Conservation (phyloP, 1,140 invertebrate genomes). For the Maconellicoccus hirsutus region DNA sequence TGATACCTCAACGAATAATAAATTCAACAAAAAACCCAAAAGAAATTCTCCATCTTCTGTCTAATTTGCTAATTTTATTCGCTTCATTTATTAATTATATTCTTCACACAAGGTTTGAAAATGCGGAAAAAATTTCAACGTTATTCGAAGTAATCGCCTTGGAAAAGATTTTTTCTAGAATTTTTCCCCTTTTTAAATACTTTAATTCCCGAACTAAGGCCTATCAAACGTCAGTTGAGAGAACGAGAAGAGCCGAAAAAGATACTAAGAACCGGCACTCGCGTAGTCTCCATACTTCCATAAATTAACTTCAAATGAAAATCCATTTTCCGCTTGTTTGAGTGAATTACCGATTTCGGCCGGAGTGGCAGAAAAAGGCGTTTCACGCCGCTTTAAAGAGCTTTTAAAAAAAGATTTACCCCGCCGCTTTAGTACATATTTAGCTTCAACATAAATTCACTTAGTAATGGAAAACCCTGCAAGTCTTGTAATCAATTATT, state of each 20-base stretch:
- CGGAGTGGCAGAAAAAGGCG: constrained; percentile 20
- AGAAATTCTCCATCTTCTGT: too few relatives aligned
- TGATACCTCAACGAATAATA: too few relatives aligned
- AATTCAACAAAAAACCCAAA: too few relatives aligned
- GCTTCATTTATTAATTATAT: too few relatives aligned
- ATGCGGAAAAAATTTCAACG: neutral
- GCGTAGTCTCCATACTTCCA: constrained; percentile 17
- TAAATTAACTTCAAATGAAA: constrained; percentile 23
- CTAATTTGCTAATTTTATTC: too few relatives aligned
- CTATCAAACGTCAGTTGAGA: constrained; percentile 13
- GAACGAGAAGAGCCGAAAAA: neutral
- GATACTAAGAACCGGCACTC: constrained; percentile 14
- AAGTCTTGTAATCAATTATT: neutral
- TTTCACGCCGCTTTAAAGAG: constrained; percentile 14
- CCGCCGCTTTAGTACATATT: neutral
- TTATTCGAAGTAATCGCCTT: neutral
- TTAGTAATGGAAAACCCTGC: neutral
- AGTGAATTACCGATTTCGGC: constrained; percentile 22
- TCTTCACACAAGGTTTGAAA: neutral
- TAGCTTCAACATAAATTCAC: constrained; percentile 15
- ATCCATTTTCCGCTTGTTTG: constrained; percentile 22
- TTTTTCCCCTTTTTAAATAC: constrained; percentile 15
- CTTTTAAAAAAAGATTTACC: constrained; percentile 21
- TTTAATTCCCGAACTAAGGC: constrained; percentile 15
- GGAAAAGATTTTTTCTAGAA: neutral